Percentiles rank a stretch among this genome's conserved stretches.
Evolutionary conservation across 2,888 invertebrate species (phyloP).

Genomic region (Drosophila kanekoi): DNA sequence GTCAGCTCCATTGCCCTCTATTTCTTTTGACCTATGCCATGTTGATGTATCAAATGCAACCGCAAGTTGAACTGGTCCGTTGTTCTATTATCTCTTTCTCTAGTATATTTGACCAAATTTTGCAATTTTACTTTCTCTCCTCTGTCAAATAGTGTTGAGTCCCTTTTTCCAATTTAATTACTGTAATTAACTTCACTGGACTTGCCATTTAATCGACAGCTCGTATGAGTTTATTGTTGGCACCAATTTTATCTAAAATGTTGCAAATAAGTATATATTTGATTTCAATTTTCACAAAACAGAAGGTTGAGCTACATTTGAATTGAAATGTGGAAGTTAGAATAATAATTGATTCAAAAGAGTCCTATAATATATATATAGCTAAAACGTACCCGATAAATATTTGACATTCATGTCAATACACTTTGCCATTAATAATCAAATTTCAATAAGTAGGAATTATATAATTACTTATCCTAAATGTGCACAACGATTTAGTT

Average conservation of each 20-base stretch:
- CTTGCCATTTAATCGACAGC: slow-evolving; percentile 3
- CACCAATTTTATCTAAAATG: neutral
- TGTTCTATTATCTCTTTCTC: neutral
- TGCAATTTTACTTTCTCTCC: slow-evolving; percentile 11
- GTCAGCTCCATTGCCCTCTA: neutral
- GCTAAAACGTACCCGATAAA: neutral
- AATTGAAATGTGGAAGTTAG: too few relatives aligned
- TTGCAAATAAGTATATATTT: neutral
- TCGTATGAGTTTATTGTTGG: neutral
- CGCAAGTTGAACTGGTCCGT: slow-evolving; percentile 21
- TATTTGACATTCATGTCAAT: neutral
- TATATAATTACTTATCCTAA: too few relatives aligned
- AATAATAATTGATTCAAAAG: too few relatives aligned
- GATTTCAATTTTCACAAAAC: neutral
- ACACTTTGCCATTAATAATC: too few relatives aligned
- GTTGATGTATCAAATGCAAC: slow-evolving; percentile 20
- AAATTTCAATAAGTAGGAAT: too few relatives aligned
- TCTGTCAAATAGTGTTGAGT: slow-evolving; percentile 10
- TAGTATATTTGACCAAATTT: slow-evolving; percentile 28
- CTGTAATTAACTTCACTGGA: slow-evolving; percentile 36
- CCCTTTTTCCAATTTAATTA: slow-evolving; percentile 37
- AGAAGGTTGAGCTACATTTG: too few relatives aligned
- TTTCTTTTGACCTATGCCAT: slow-evolving; percentile 6
- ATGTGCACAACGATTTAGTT: too few relatives aligned
- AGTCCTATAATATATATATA: too few relatives aligned